A percentile compares a stretch with the other conserved stretches of the same genome.
Evolutionary conservation across 2,113 vertebrate genomes (phyloP).

Genomic region (Sakesphorus luctuosus): DNA sequence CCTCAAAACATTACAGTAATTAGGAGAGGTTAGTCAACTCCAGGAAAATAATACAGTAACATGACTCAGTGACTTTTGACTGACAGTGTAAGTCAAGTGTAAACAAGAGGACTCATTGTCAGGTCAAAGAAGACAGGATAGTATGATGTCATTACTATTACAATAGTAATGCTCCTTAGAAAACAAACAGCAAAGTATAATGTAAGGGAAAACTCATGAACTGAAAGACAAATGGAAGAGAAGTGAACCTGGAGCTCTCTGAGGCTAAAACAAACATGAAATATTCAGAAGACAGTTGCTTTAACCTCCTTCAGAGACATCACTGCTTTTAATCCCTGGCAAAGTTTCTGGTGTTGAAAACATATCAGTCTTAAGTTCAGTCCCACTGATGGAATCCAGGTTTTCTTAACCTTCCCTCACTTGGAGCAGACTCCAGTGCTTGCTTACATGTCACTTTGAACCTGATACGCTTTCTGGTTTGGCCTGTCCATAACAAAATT

Average conservation of each 20-base stretch:
- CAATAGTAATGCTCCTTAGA: background rate
- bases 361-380: background rate
- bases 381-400: background rate
- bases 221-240: background rate
- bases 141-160: background rate
- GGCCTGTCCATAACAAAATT: background rate
- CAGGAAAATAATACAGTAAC: background rate
- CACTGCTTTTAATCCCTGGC: background rate
- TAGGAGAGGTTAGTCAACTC: background rate
- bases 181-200: background rate
- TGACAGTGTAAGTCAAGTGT: background rate
- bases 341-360: background rate
- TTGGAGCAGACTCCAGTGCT: fast-evolving
- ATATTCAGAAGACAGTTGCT: background rate
- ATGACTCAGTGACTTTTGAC: fast-evolving
- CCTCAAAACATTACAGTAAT: background rate
- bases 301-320: background rate
- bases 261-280: background rate
- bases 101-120: background rate
- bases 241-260: background rate
- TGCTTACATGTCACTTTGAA: background rate
- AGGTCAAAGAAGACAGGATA: background rate
- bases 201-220: fast-evolving
- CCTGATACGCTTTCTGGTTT: background rate
- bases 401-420: background rate